These are phyloP conservation scores for Branchipolynoe longqiensis DNA, from an alignment of 2,888 invertebrate genomes.

Conservation along the genomic window DNA sequence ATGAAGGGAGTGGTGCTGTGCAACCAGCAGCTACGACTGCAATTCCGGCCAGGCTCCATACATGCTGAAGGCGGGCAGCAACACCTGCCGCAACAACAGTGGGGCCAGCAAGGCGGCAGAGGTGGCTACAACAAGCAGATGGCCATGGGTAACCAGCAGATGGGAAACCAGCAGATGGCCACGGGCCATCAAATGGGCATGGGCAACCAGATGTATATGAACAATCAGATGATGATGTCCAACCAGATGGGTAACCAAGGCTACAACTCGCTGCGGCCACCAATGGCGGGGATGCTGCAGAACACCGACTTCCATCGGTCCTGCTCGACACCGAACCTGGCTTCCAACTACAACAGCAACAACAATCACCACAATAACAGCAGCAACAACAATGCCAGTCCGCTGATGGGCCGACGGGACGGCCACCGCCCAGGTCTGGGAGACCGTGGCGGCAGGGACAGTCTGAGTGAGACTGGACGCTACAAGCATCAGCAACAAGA, in stretches of 20 bases:
- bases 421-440: background rate
- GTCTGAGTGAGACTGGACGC: background rate
- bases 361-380: background rate
- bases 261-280: background rate
- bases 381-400: background rate
- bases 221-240: background rate
- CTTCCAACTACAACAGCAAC: background rate
- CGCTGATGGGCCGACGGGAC: background rate
- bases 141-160: background rate
- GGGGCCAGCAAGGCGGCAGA: background rate
- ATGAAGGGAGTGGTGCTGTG: slow-evolving; percentile 88
- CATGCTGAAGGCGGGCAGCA: slow-evolving; percentile 8
- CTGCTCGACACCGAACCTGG: slow-evolving; percentile 1
- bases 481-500: background rate
- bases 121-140: background rate
- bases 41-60: slow-evolving; percentile 67
- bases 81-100: background rate
- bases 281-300: background rate
- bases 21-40: slow-evolving; percentile 81
- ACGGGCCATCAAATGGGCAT: background rate
- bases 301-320: slow-evolving; percentile 45
- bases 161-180: background rate
- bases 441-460: background rate
- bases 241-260: background rate
- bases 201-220: background rate